phyloP scores from a whole-genome alignment of 2,797 vertebrate species.

The Fringilla coelebs region DNA sequence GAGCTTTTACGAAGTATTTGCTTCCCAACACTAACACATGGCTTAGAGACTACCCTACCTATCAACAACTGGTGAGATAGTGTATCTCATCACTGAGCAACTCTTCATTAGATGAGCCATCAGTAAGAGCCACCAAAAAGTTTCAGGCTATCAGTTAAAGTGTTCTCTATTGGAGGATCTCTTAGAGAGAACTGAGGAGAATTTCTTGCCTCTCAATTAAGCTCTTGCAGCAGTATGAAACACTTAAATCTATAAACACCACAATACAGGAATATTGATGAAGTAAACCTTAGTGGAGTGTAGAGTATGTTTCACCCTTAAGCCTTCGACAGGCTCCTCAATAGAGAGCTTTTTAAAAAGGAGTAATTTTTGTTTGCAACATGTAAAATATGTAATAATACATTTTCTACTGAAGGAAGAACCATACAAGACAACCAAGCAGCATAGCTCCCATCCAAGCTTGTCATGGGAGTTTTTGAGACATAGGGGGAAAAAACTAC shows the following conservation, averaged over 20 bases:
- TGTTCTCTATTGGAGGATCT: not conserved
- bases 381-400: not conserved
- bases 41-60: not conserved
- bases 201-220: not conserved
- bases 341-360: not conserved
- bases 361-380: not conserved
- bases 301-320: not conserved
- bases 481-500: not conserved
- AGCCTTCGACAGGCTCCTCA: not conserved
- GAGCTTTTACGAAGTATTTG: not conserved
- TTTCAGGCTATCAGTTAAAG: not conserved
- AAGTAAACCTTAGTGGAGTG: not conserved
- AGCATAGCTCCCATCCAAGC: not conserved
- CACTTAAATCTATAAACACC: not conserved
- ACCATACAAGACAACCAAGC: not conserved
- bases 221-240: not conserved
- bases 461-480: not conserved
- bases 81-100: not conserved
- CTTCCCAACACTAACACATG: not conserved
- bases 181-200: not conserved
- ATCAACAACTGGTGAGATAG: not conserved
- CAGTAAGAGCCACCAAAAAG: not conserved
- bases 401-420: not conserved
- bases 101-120: not conserved
- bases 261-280: not conserved